A percentile compares a stretch with the other conserved stretches of the same genome.
phyloP scores from a whole-genome alignment of 1,140 invertebrate genomes.

The Capitella teleta region DNA sequence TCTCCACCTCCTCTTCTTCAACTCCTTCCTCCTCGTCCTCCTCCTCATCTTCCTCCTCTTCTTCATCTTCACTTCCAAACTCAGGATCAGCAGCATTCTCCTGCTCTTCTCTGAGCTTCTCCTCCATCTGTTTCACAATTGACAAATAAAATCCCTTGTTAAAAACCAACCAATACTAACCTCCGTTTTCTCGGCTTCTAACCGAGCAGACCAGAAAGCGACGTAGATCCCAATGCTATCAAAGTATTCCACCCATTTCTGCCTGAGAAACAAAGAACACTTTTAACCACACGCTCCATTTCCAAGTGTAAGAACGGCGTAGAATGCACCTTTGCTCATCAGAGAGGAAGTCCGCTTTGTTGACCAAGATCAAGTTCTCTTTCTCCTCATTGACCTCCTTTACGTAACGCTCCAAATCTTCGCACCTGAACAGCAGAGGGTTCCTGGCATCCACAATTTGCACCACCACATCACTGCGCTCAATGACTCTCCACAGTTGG shows the following conservation, averaged over 20 bases:
- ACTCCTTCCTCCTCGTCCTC: conserved; percentile 12
- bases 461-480: conserved; percentile 83
- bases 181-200: conserved; percentile 30
- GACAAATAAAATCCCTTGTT: background rate
- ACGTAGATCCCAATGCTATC: conserved; percentile 52
- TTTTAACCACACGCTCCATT: background rate
- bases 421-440: conserved; percentile 83
- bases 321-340: conserved; percentile 56
- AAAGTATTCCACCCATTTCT: conserved; percentile 83
- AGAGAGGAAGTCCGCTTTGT: conserved; percentile 92
- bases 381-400: conserved; percentile 69
- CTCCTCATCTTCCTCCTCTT: background rate
- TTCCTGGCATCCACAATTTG: conserved; percentile 96
- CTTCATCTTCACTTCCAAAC: background rate
- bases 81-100: background rate
- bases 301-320: background rate
- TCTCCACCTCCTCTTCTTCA: conserved; percentile 3
- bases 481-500: conserved; percentile 95
- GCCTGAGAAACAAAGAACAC: conserved; percentile 22
- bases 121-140: no score
- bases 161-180: background rate
- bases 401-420: conserved; percentile 89
- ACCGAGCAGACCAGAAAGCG: conserved; percentile 73
- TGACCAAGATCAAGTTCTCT: conserved; percentile 74
- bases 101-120: background rate